Conservation (phyloP, 2,888 invertebrate species). For the Hydriomena furcata region DNA sequence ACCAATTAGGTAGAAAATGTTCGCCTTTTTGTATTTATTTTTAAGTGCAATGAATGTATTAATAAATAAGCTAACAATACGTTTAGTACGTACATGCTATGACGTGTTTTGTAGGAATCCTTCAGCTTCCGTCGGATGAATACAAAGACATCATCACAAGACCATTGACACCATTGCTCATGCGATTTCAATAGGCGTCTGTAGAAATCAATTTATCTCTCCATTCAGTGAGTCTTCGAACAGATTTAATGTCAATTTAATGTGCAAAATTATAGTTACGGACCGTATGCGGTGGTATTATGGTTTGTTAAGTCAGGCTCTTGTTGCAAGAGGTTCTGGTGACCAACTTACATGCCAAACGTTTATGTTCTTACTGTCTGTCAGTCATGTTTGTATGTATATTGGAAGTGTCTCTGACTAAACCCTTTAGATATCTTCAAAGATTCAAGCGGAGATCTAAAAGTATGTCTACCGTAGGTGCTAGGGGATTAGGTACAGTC, state of each 20-base stretch:
- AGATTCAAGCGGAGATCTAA: too few species aligned
- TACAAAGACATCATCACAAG: conserved; percentile 1
- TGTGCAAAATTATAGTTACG: conserved; percentile 34
- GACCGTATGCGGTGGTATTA: background rate
- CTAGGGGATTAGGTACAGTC: too few species aligned
- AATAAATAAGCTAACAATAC: too few species aligned
- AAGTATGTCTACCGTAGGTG: too few species aligned
- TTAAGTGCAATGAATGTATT: too few species aligned
- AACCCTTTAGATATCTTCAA: too few species aligned
- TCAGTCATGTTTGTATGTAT: too few species aligned
- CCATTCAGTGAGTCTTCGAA: conserved; percentile 30
- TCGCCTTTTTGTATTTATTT: too few species aligned
- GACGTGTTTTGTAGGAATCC: conserved; percentile 7
- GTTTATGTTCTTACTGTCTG: too few species aligned
- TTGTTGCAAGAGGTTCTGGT: background rate
- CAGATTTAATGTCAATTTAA: conserved; percentile 33
- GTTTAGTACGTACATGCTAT: background rate
- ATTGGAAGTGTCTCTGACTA: too few species aligned
- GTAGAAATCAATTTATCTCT: conserved; percentile 48
- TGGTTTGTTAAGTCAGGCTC: conserved; percentile 5
- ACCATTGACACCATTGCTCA: conserved; percentile 41
- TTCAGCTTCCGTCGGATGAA: conserved; percentile 23
- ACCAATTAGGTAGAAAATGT: too few species aligned
- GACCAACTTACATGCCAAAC: too few species aligned
- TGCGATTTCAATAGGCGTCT: conserved; percentile 42